phyloP scores from a whole-genome alignment of 2,888 invertebrate species.

The Lomographa bimaculata region DNA sequence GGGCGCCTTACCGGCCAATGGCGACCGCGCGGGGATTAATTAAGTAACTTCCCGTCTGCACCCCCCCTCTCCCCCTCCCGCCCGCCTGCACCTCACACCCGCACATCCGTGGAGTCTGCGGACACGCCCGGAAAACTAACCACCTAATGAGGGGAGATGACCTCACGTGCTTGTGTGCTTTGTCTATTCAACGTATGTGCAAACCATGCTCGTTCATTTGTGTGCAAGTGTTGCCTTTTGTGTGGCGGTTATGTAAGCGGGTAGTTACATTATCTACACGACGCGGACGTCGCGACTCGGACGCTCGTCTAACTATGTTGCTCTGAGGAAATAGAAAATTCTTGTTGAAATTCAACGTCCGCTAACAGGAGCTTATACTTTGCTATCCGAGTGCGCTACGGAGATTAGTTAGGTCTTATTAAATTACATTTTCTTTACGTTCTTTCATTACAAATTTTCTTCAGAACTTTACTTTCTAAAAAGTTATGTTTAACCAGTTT shows the following conservation, averaged over 20 bases:
- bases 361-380: conserved; percentile 37
- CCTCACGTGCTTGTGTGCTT: conserved; percentile 80
- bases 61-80: conserved; percentile 46
- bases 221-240: conserved; percentile 70
- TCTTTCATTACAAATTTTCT: no score
- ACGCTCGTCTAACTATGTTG: conserved; percentile 30
- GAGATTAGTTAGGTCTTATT: conserved; percentile 37
- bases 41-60: conserved; percentile 79
- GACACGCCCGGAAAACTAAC: conserved; percentile 84
- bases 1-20: conserved; percentile 73
- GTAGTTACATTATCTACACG: conserved; percentile 50
- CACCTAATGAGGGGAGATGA: conserved; percentile 84
- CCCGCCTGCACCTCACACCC: conserved; percentile 49
- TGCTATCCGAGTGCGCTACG: conserved; percentile 26
- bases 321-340: conserved; percentile 34
- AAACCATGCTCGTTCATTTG: conserved; percentile 68
- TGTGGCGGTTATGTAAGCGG: conserved; percentile 67
- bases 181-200: conserved; percentile 70
- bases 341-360: conserved; percentile 34
- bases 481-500: no score
- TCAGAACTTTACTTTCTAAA: no score
- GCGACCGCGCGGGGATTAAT: conserved; percentile 81
- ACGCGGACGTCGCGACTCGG: conserved; percentile 30
- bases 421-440: no score
- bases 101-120: conserved; percentile 72